Evolutionary conservation across 2,113 vertebrate genomes (phyloP), one percentile per base, ranked within the genome.

Genomic region (Paralichthys olivaceus): DNA sequence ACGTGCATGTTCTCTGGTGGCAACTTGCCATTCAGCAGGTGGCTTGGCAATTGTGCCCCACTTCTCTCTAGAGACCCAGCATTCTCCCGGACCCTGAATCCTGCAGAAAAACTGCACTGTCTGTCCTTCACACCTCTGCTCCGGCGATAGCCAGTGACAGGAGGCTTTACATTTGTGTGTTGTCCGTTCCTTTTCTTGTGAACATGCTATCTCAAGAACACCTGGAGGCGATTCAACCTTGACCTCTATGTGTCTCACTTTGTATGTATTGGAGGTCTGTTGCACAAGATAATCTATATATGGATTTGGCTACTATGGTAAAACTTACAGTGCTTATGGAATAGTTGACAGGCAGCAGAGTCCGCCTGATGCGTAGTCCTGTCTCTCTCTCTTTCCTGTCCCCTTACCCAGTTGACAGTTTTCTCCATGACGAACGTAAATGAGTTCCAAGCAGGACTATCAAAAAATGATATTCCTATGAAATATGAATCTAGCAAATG

Each of bases 401-500:
- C 28, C 40, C 13, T 69, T 29, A 37, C 43, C 4, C 20, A 37
- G 8, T 64, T 13, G 28, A 45, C 7, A 12, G 6, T 51, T 72
- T 69, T 49, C 65, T 40, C 34, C 13, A 58, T 32, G 58, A 40
- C 14, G 0, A 29, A 22, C 13, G 2, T 37, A 29, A 54, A 54
- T 14, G 12, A 66, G 8, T 58, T 43, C 37, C 22, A 59, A 54
- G 20, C 51, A 28, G 34, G 43, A 20, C 5, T 8, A 19, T 34
- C 7, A 8, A n/a, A 51, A 51, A 20, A 49, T 20, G 53, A 4
- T n/a, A 0, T 40, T 85, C 79, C 79, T 34, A 47, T 68, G 22
- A 84, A 86, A 77, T 83, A 81, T 83, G 63, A 88, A 86, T 89
- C 81, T 76, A 80, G 61, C 72, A 89, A 91, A 89, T 85, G 87